Evolutionary conservation across 2,113 vertebrate genomes (phyloP).

Genomic region (Chaetodon trifascialis): DNA sequence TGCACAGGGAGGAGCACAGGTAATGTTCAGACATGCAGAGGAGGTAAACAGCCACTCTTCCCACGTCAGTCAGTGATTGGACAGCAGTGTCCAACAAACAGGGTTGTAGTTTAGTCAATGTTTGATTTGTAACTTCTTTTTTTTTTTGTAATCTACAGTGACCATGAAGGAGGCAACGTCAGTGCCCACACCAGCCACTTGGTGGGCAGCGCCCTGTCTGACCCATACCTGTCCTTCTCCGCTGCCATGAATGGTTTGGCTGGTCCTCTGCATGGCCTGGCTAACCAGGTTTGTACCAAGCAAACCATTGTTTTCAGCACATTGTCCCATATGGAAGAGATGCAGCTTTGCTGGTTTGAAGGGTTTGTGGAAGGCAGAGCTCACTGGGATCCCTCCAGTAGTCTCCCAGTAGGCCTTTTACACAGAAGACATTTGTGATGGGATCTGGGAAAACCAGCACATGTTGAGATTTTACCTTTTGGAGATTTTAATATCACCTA

Average conservation of each 20-base stretch:
- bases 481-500: too few species aligned
- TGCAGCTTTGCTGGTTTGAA: background rate
- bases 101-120: background rate
- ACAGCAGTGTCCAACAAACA: too few species aligned
- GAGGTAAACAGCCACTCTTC: too few species aligned
- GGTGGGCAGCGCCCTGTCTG: conserved; percentile 94
- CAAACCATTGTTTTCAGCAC: background rate
- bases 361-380: background rate
- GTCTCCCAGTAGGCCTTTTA: background rate
- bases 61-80: too few species aligned
- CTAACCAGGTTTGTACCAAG: conserved; percentile 91
- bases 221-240: conserved; percentile 94
- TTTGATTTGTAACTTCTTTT: background rate
- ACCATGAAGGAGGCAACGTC: conserved; percentile 96
- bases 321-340: background rate
- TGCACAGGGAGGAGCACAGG: too few species aligned
- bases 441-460: too few species aligned
- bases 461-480: too few species aligned
- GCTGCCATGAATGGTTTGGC: conserved; percentile 97
- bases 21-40: too few species aligned
- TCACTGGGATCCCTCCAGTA: background rate
- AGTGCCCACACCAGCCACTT: conserved; percentile 97
- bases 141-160: conserved; percentile 80
- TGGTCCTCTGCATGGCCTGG: conserved; percentile 94
- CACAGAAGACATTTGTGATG: background rate